A percentile compares a stretch with the other conserved stretches of the same genome.
Conservation (phyloP, 2,888 invertebrate species). For the Drepana falcataria region DNA sequence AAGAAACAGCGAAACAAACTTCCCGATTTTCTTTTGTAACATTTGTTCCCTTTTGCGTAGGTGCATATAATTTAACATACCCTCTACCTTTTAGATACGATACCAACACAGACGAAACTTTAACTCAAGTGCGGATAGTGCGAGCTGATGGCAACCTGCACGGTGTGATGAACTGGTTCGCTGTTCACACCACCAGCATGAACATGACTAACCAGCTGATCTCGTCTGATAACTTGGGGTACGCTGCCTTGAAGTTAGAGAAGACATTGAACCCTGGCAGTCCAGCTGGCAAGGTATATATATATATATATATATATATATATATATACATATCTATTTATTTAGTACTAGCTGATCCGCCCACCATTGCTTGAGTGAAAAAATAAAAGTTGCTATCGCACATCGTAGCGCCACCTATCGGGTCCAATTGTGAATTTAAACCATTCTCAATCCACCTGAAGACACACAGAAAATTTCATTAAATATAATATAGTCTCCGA, state of each 20-base stretch:
- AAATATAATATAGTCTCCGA: no score
- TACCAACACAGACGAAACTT: conserved; percentile 83
- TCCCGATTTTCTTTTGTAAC: no score
- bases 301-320: neutral
- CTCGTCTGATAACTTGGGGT: conserved; percentile 91
- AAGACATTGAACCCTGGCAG: conserved; percentile 79
- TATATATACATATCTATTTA: neutral
- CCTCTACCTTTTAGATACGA: conserved; percentile 75
- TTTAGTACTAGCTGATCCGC: neutral
- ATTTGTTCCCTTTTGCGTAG: no score
- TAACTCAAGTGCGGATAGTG: conserved; percentile 86
- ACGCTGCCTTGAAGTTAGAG: conserved; percentile 86
- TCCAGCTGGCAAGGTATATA: conserved; percentile 56
- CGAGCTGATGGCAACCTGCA: conserved; percentile 72
- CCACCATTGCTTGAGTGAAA: no score
- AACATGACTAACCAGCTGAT: conserved; percentile 89
- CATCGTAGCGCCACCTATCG: no score
- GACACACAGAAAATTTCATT: no score
- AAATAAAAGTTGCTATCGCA: no score
- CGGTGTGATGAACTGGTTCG: conserved; percentile 90
- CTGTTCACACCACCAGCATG: conserved; percentile 92
- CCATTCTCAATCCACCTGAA: no score
- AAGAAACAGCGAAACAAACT: no score
- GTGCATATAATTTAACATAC: no score
- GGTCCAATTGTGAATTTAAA: no score